phyloP scores from a whole-genome alignment of 1,140 invertebrate genomes.

The Drosophila jambulina region DNA sequence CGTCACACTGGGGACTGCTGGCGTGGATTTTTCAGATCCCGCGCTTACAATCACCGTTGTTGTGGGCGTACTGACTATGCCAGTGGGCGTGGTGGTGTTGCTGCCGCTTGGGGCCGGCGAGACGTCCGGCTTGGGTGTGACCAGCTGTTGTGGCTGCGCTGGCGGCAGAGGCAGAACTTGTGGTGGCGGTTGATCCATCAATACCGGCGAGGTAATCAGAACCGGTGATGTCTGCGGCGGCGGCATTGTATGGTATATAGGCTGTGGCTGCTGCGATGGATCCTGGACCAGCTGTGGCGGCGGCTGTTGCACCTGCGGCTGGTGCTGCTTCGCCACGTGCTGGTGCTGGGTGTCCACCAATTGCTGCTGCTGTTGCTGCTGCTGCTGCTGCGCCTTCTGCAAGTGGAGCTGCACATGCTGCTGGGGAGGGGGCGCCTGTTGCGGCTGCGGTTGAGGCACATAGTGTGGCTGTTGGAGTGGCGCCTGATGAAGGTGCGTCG shows the following conservation, averaged over 20 bases:
- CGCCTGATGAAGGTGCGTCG: slow-evolving; percentile 71
- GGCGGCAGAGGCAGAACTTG: slow-evolving; percentile 57
- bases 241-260: slow-evolving; percentile 64
- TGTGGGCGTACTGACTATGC: slow-evolving; percentile 65
- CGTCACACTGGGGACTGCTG: slow-evolving; percentile 53
- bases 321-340: slow-evolving; percentile 79
- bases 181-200: slow-evolving; percentile 73
- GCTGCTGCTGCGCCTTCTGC: slow-evolving; percentile 85
- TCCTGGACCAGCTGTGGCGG: slow-evolving; percentile 50
- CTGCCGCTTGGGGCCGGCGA: slow-evolving; percentile 57
- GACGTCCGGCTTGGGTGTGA: slow-evolving; percentile 60
- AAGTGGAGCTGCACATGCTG: slow-evolving; percentile 67
- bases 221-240: slow-evolving; percentile 79
- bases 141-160: slow-evolving; percentile 57
- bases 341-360: slow-evolving; percentile 68
- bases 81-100: slow-evolving; percentile 71
- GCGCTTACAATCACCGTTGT: slow-evolving; percentile 31
- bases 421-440: slow-evolving; percentile 73
- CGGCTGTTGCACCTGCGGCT: slow-evolving; percentile 65
- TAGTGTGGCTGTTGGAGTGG: slow-evolving; percentile 85
- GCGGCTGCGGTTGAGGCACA: slow-evolving; percentile 76
- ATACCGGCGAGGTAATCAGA: slow-evolving; percentile 56
- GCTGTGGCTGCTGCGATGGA: slow-evolving; percentile 49
- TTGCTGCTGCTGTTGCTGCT: slow-evolving; percentile 61
- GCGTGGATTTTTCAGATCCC: slow-evolving; percentile 58